A percentile compares a stretch with the other conserved stretches of the same genome.
phyloP scores from a whole-genome alignment of 1,140 invertebrate genomes.

The Metopolophium dirhodum region DNA sequence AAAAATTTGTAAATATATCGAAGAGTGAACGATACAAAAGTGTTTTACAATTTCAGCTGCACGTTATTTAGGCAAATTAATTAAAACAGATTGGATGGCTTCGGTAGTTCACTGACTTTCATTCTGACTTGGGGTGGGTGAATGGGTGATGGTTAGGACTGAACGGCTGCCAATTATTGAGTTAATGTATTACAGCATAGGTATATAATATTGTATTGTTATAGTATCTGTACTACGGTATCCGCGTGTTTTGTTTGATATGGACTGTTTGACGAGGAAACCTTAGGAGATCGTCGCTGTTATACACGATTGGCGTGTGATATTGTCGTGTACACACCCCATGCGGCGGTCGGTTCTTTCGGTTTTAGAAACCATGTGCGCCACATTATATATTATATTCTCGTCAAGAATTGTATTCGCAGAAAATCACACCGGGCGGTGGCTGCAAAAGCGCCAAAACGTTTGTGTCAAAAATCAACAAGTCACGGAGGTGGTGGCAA shows the following conservation, averaged over 20 bases:
- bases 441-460: background rate
- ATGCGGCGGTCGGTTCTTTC: background rate
- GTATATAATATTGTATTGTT: background rate
- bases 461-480: slow-evolving; percentile 33
- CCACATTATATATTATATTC: background rate
- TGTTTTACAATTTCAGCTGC: background rate
- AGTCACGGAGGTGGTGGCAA: background rate
- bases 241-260: background rate
- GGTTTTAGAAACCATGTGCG: background rate
- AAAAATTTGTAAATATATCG: too few species aligned
- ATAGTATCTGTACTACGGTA: background rate
- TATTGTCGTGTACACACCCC: background rate
- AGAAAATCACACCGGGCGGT: background rate
- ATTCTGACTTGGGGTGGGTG: background rate
- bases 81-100: background rate
- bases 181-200: slow-evolving; percentile 4
- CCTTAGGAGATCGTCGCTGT: background rate
- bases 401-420: background rate
- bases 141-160: too few species aligned
- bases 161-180: background rate
- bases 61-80: background rate
- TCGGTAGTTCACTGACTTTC: background rate
- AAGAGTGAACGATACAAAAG: background rate
- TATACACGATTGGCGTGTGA: slow-evolving; percentile 6
- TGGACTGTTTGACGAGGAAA: slow-evolving; percentile 1